phyloP scores from a whole-genome alignment of 2,888 invertebrate species.

The Leistus spinibarbis region DNA sequence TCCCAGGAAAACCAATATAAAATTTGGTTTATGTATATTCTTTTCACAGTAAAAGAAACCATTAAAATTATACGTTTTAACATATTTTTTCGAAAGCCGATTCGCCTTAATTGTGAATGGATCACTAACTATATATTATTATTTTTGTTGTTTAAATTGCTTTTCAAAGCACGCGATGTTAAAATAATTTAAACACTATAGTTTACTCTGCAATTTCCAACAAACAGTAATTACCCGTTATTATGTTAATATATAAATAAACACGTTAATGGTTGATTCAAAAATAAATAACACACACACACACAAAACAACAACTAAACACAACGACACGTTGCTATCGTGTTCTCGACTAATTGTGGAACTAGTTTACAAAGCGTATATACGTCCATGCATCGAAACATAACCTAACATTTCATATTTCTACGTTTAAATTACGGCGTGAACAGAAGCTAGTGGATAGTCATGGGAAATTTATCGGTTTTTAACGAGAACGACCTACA shows the following conservation, averaged over 20 bases:
- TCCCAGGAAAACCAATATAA: not conserved
- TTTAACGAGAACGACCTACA: too few relatives aligned
- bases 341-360: constrained; percentile 29
- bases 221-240: constrained; percentile 33
- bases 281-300: constrained; percentile 24
- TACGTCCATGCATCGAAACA: not conserved
- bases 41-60: not conserved
- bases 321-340: constrained; percentile 22
- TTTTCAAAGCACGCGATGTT: constrained; percentile 26
- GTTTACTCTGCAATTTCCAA: constrained; percentile 35
- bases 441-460: too few relatives aligned
- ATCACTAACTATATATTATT: constrained; percentile 20
- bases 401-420: not conserved
- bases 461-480: too few relatives aligned
- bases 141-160: constrained; percentile 30
- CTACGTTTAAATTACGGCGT: not conserved
- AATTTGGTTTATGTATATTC: not conserved
- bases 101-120: constrained; percentile 31
- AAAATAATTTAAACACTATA: constrained; percentile 38
- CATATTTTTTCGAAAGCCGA: constrained; percentile 33
- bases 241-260: constrained; percentile 39
- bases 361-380: not conserved
- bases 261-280: constrained; percentile 30
- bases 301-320: constrained; percentile 2
- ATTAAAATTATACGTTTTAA: constrained; percentile 20